phyloP scores from a whole-genome alignment of 64 coral and sea anemone genomes.

The Trachythela sp. region DNA sequence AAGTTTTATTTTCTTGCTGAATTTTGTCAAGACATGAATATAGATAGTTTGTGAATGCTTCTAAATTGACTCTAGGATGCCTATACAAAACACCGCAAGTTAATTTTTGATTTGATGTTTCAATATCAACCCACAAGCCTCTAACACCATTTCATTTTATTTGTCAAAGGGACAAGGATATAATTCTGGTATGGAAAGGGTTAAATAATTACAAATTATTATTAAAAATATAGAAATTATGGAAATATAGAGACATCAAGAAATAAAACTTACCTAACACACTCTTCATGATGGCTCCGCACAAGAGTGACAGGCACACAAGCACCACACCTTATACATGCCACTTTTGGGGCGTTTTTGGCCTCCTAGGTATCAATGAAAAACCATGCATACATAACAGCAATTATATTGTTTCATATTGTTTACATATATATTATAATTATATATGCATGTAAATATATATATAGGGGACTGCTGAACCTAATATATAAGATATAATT shows the following conservation, averaged over 20 bases:
- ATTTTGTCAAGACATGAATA: too few relatives aligned
- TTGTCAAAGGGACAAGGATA: not conserved
- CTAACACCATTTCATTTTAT: not conserved
- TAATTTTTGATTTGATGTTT: too few relatives aligned
- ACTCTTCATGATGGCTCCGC: slow-evolving; percentile 6
- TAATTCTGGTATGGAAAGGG: slow-evolving; percentile 3
- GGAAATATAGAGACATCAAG: not conserved
- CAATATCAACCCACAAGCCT: not conserved
- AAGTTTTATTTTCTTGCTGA: too few relatives aligned
- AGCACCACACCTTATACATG: slow-evolving; percentile 27
- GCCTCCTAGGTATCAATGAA: slow-evolving; percentile 20
- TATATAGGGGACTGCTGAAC: too few relatives aligned
- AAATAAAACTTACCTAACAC: slow-evolving; percentile 13
- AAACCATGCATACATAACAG: not conserved
- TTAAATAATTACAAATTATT: slow-evolving; percentile 22
- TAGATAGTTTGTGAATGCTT: too few relatives aligned
- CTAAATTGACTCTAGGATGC: too few relatives aligned
- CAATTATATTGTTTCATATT: not conserved
- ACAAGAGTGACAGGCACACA: slow-evolving; percentile 20
- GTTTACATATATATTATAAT: too few relatives aligned
- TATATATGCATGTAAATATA: too few relatives aligned
- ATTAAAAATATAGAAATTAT: not conserved
- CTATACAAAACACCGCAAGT: too few relatives aligned
- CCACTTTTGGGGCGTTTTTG: slow-evolving; percentile 26
- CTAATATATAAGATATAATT: too few relatives aligned